A percentile compares a stretch with the other conserved stretches of the same genome.
These are phyloP conservation scores for Phymorhynchus buccinoides DNA, from an alignment of 1,140 invertebrate genomes.

Conservation along the genomic window DNA sequence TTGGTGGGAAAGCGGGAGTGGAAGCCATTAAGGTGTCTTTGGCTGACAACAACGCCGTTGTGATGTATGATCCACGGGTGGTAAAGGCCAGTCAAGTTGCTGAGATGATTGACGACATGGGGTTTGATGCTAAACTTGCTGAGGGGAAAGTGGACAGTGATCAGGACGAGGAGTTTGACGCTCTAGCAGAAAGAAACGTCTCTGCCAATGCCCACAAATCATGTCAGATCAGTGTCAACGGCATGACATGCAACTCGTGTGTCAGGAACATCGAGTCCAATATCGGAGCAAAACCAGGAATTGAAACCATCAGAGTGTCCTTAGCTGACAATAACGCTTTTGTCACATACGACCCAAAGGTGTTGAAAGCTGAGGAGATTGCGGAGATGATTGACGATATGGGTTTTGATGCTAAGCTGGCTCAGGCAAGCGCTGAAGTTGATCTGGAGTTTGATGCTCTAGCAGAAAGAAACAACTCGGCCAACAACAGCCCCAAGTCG, in stretches of 20 bases:
- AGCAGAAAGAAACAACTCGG: slow-evolving; percentile 34
- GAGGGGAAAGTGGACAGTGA: slow-evolving; percentile 59
- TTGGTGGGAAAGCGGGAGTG: slow-evolving; percentile 61
- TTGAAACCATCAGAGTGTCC: slow-evolving; percentile 65
- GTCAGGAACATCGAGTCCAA: slow-evolving; percentile 72
- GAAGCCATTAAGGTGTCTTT: slow-evolving; percentile 66
- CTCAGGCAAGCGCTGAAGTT: no score
- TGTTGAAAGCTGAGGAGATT: slow-evolving; percentile 57
- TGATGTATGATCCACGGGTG: slow-evolving; percentile 65
- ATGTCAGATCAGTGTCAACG: slow-evolving; percentile 46
- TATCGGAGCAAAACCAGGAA: slow-evolving; percentile 58
- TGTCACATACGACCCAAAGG: slow-evolving; percentile 65
- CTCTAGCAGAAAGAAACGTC: slow-evolving; percentile 38
- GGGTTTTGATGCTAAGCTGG: slow-evolving; percentile 69
- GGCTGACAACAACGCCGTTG: slow-evolving; percentile 59
- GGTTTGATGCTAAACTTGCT: slow-evolving; percentile 69
- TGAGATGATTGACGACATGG: slow-evolving; percentile 70
- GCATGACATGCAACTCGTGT: slow-evolving; percentile 75
- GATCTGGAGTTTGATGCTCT: slow-evolving; percentile 35
- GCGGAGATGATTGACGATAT: slow-evolving; percentile 68
- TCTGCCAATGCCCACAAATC: not conserved
- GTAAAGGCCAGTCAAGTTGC: slow-evolving; percentile 58
- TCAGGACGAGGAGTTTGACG: slow-evolving; percentile 26
- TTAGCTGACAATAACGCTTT: slow-evolving; percentile 61
- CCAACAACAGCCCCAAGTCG: not conserved